These are phyloP conservation scores for Vireo griseus DNA, from an alignment of 2,797 vertebrate species.

Conservation along the genomic window DNA sequence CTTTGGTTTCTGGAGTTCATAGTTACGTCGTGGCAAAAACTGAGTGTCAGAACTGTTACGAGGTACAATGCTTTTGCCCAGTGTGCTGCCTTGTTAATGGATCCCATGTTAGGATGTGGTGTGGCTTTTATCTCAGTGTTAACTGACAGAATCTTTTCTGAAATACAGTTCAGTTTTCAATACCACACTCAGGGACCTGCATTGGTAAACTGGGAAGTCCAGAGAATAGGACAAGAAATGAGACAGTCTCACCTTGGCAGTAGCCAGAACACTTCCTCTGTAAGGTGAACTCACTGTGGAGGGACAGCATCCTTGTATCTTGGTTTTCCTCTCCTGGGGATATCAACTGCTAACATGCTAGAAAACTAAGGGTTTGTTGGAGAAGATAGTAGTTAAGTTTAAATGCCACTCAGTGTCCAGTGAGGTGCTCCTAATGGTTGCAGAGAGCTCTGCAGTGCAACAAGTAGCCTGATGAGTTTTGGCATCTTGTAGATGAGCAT, in stretches of 20 bases:
- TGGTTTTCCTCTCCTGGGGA: background rate
- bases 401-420: background rate
- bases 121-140: background rate
- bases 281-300: background rate
- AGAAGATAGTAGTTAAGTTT: background rate
- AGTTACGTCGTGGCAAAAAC: background rate
- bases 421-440: background rate
- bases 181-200: background rate
- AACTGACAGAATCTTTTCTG: background rate
- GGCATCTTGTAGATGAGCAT: background rate
- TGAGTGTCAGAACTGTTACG: accelerated
- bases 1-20: background rate
- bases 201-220: background rate
- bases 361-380: background rate
- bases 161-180: background rate
- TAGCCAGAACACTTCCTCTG: background rate
- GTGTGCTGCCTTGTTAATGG: background rate
- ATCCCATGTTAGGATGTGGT: background rate
- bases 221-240: background rate
- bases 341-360: background rate
- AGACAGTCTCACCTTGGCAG: background rate
- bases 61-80: background rate
- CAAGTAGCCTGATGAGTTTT: background rate
- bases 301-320: background rate
- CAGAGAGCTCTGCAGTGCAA: background rate